Evolutionary conservation across 2,888 invertebrate species (phyloP).

Genomic region (Xanthostigma xanthostigma): DNA sequence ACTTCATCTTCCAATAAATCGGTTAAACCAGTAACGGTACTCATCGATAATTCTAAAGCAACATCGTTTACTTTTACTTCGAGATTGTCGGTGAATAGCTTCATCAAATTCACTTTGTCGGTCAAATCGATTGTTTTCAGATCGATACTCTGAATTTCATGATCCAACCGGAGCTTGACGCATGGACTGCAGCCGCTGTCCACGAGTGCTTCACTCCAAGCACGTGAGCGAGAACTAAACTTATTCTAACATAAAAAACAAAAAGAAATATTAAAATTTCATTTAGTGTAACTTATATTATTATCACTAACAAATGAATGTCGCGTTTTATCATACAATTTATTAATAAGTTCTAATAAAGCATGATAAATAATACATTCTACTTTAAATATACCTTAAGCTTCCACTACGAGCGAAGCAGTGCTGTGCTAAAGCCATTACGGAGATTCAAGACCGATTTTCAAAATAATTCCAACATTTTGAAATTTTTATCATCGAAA

Average conservation of each 20-base stretch:
- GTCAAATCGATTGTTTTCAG: slow-evolving; percentile 25
- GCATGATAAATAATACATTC: too few relatives aligned
- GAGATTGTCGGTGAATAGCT: slow-evolving; percentile 35
- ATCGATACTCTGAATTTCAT: slow-evolving; percentile 30
- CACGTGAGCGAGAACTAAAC: slow-evolving; percentile 66
- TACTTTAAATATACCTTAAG: too few relatives aligned
- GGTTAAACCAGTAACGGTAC: slow-evolving; percentile 63
- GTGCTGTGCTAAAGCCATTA: too few relatives aligned
- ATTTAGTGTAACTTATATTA: slow-evolving; percentile 1
- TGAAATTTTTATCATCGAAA: too few relatives aligned
- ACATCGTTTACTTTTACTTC: slow-evolving; percentile 51
- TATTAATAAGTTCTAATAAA: too few relatives aligned
- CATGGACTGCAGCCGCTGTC: slow-evolving; percentile 34
- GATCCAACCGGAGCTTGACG: slow-evolving; percentile 45
- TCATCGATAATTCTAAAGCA: slow-evolving; percentile 57
- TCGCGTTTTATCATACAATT: too few relatives aligned
- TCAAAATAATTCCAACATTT: too few relatives aligned
- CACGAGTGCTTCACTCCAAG: slow-evolving; percentile 55
- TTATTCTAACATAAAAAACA: slow-evolving; percentile 44
- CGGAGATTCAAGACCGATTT: too few relatives aligned
- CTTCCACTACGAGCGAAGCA: too few relatives aligned
- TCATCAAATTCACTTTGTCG: slow-evolving; percentile 29
- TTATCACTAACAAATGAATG: background rate
- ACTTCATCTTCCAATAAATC: slow-evolving; percentile 83
- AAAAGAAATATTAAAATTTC: slow-evolving; percentile 7